phyloP scores from a whole-genome alignment of 2,797 vertebrate genomes.

The Melanotaenia trifasciata region DNA sequence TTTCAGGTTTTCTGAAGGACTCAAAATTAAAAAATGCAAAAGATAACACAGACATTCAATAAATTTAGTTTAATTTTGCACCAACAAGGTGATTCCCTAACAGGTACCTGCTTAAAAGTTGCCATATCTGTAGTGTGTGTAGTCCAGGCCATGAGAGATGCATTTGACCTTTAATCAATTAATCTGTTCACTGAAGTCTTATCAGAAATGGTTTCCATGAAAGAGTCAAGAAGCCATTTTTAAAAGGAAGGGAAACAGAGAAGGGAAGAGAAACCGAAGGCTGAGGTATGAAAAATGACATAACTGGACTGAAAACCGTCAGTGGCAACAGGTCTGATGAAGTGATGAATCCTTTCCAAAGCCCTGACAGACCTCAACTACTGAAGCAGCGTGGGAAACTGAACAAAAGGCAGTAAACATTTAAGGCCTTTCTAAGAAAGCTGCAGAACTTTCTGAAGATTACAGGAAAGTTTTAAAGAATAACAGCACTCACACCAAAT shows the following conservation, averaged over 20 bases:
- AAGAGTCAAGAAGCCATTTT: no score
- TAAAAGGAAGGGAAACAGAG: no score
- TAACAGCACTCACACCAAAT: not conserved
- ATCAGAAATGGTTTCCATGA: no score
- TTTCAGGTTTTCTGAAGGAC: not conserved
- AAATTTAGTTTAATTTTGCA: no score
- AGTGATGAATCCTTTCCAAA: no score
- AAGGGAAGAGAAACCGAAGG: no score
- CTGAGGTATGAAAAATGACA: no score
- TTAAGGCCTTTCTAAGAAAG: not conserved
- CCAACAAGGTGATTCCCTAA: not conserved
- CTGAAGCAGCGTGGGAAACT: not conserved
- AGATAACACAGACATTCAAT: no score
- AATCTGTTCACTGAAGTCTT: no score
- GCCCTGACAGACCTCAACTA: not conserved
- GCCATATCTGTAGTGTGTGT: not conserved
- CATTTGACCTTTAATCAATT: no score
- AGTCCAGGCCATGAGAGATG: not conserved
- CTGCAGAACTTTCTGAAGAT: not conserved
- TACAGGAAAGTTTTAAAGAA: not conserved
- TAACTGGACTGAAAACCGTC: no score
- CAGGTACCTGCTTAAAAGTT: not conserved
- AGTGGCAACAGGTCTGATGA: no score
- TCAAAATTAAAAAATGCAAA: not conserved
- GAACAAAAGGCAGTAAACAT: not conserved